Base-by-base conservation (phyloP, 2,797 vertebrate genomes). In the Ptychadena robeensis region DNA sequence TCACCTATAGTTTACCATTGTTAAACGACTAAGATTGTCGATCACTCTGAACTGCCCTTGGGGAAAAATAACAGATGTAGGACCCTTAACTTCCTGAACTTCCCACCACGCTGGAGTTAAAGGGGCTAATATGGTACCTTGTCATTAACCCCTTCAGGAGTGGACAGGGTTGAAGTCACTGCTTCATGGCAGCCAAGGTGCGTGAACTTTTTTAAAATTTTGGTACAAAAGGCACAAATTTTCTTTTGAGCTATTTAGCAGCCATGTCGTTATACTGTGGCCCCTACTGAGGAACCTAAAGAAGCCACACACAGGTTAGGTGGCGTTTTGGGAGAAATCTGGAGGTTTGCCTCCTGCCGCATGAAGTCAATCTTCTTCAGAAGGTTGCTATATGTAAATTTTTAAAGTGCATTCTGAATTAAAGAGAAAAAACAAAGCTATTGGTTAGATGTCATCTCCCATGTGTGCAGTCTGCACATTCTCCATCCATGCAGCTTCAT, bases 151-250 rank as follows among this genome's bases (percentile, higher is more conserved):
- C 80, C 76, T 63, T 59, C 35, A 63, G 37, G 32, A 31, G 35
- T 32, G 5, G 6, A 57, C 27, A 34, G 69, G 30, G 30, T 35
- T 57, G 11, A 9, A 27, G 57, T 22, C 22, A 15, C 32, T 65
- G 61, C 59, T 25, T 28, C 25, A 68, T 59, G 40, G 32, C 37
- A 27, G 31, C 34, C 25, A 77, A 71, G 38, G 67, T 83, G 68
- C 75, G 77, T 1, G 61, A 48, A 74, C 69, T 69, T 57, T 59
- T 69, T 34, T 53, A 64, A n/a, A n/a, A n/a, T 65, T 44, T 37
- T 38, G 40, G 37, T 69, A 71, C 12, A 82, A 77, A 82, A 82
- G 80, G 66, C 80, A 82, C 81, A 63, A 30, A 40, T 76, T 76
- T 27, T 76, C 4, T 38, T 37, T 18, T 32, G 28, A 76, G 75